Evolutionary conservation across 2,113 vertebrate genomes (phyloP), one percentile per base, ranked within the genome.

Genomic region (Vanacampus margaritifer): DNA sequence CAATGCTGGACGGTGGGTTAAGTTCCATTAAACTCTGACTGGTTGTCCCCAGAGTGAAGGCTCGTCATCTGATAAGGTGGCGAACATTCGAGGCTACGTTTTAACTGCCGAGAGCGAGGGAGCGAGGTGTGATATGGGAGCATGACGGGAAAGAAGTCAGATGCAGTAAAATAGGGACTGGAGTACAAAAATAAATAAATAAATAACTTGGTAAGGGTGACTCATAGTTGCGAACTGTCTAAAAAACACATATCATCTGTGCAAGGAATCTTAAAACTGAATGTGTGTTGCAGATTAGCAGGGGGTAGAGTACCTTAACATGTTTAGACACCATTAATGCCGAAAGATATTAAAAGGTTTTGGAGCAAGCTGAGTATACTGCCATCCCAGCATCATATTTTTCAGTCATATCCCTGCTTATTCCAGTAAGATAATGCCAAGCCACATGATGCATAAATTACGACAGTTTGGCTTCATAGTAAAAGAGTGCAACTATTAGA

Each of bases 1-100:
- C 1, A 67, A 76, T 54, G 67, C 74, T 76, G 74, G 82, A 79
- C 61, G 28, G 63, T 43, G 76, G 79, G 79, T 82, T 79, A 74
- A 79, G 86, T 84, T 84, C 65, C 73, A 65, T 8, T 86, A 84
- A 88, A 87, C 78, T 69, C 65, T 64, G 76, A 84, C 60, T 79
- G 67, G 64, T 35, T 73, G 71, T 85, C 83, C 75, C 71, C 75
- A 3, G 68, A 80, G 74, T 74, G 71, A 79, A 79, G 65, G 68
- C 70, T 76, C 12, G 3, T 51, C 54, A 79, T 71, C 73, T 75
- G 82, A 87, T 86, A 88, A 83, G 77, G 62, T 11, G 59, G 79
- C 36, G 73, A 84, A 81, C 81, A 73, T 67, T 77, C 65, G 71
- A 74, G 72, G 68, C 69, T 45, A 9, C 64, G 67, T 68, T 74